Percentiles rank a stretch among this genome's conserved stretches.
phyloP scores from a whole-genome alignment of 2,113 vertebrate species.

The Protobothrops mucrosquamatus region DNA sequence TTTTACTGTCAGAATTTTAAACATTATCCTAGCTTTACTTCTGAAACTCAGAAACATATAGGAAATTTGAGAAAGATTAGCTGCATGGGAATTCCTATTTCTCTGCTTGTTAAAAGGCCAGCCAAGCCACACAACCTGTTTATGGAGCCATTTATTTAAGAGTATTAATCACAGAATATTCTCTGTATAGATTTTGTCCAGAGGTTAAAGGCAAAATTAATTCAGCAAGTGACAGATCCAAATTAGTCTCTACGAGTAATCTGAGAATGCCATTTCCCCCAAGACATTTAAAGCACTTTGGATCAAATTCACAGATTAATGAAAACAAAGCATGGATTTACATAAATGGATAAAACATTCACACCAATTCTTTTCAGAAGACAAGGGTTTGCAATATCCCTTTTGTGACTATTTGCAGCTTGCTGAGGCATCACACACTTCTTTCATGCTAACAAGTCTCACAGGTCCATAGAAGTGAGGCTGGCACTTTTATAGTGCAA shows the following conservation, averaged over 20 bases:
- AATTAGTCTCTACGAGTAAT: not conserved
- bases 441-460: not conserved
- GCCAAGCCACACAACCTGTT: conserved; percentile 6
- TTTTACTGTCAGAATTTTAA: conserved; percentile 46
- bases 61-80: not conserved
- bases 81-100: not conserved
- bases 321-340: not conserved
- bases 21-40: conserved; percentile 3
- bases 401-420: not conserved
- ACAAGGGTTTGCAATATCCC: not conserved
- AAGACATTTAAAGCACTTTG: not conserved
- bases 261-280: not conserved
- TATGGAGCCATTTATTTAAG: not conserved
- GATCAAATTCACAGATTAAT: not conserved
- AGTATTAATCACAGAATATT: conserved; percentile 19
- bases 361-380: not conserved
- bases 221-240: not conserved
- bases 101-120: not conserved
- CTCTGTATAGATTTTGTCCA: not conserved
- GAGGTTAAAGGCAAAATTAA: conserved; percentile 17
- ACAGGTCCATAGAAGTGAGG: not conserved
- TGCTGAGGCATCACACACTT: not conserved
- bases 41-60: not conserved
- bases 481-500: not conserved
- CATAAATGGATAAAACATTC: not conserved